Percentiles rank a stretch among this genome's conserved stretches.
These are phyloP conservation scores for Pollimyrus isidori DNA, from an alignment of 2,113 vertebrate species.

Conservation along the genomic window DNA sequence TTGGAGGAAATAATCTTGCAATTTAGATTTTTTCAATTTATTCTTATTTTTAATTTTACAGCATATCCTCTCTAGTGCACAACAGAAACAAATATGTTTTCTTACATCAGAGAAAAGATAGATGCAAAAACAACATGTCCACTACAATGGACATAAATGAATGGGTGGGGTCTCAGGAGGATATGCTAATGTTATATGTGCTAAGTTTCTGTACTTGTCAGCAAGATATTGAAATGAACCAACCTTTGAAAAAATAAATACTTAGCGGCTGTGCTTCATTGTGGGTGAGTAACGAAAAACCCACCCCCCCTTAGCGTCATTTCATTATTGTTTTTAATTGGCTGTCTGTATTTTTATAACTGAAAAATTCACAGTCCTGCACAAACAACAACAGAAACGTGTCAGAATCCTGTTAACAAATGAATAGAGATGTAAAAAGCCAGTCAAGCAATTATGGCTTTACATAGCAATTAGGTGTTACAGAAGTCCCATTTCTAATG, in stretches of 20 bases:
- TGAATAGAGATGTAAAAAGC: background rate
- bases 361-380: background rate
- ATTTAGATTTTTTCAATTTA: no score
- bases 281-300: background rate
- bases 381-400: background rate
- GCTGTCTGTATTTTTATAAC: background rate
- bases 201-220: background rate
- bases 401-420: background rate
- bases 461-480: background rate
- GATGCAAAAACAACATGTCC: no score
- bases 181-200: background rate
- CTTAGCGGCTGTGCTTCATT: background rate
- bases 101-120: no score
- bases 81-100: no score
- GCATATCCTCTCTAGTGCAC: no score
- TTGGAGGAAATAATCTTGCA: no score
- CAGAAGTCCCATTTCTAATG: background rate
- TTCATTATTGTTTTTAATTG: background rate
- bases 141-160: no score
- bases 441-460: background rate
- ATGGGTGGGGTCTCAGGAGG: no score
- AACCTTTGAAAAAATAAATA: no score
- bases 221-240: background rate
- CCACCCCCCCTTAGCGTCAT: background rate
- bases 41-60: no score